Conservation (phyloP, 2,888 invertebrate species). For the Heliconius aoede region DNA sequence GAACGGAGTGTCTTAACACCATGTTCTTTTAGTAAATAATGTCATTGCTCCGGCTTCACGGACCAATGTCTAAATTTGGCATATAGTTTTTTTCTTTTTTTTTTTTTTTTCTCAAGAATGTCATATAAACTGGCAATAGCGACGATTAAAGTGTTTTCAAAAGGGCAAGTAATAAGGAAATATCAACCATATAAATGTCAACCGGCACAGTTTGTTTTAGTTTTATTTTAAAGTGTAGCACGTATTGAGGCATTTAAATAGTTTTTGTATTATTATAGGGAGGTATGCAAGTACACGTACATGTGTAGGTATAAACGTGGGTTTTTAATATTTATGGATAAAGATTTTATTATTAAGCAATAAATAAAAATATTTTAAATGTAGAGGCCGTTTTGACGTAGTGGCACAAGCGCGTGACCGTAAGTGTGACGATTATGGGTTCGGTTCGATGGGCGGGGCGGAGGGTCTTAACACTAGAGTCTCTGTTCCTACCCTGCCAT, state of each 20-base stretch:
- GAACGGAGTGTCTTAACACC: too few species aligned
- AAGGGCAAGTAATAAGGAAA: slow-evolving; percentile 18
- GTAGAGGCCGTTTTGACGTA: background rate
- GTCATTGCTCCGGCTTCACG: background rate
- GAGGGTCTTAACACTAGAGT: too few species aligned
- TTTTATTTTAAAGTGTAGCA: background rate
- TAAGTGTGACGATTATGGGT: background rate
- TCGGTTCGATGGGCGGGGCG: background rate
- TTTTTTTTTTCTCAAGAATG: background rate
- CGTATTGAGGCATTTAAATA: background rate
- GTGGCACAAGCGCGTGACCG: background rate
- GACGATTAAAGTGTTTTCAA: background rate
- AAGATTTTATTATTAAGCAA: too few species aligned
- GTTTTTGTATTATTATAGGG: background rate
- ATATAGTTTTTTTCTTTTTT: background rate
- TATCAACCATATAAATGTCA: slow-evolving; percentile 7
- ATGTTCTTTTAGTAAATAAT: background rate
- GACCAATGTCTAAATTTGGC: background rate
- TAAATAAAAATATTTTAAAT: too few species aligned
- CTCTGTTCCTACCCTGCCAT: background rate
- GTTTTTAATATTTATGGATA: too few species aligned
- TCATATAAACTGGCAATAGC: background rate
- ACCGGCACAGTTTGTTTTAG: background rate
- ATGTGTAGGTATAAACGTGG: too few species aligned
- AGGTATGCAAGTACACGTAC: too few species aligned